A percentile compares a stretch with the other conserved stretches of the same genome.
These are phyloP conservation scores for Acronicta aceris DNA, from an alignment of 2,888 invertebrate genomes.

Conservation along the genomic window DNA sequence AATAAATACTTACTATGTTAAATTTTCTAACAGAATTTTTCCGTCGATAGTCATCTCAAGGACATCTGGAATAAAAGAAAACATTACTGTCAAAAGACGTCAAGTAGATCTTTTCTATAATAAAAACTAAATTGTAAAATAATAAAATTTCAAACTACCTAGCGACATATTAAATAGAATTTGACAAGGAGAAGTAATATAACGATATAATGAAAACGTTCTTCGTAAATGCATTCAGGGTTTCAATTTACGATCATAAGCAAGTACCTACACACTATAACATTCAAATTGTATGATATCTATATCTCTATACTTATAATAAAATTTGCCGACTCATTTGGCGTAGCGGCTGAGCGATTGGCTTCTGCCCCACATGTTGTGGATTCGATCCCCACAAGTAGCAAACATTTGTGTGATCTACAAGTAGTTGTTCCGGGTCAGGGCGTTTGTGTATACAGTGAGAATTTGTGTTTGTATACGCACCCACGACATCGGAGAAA, in stretches of 20 bases:
- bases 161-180: slow-evolving; percentile 5
- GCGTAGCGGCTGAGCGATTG: too few species aligned
- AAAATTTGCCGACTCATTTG: too few species aligned
- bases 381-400: too few species aligned
- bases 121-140: slow-evolving; percentile 8
- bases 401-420: too few species aligned
- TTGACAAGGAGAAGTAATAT: slow-evolving; percentile 12
- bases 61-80: slow-evolving; percentile 36
- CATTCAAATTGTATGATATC: slow-evolving; percentile 19
- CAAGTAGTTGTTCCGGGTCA: too few species aligned
- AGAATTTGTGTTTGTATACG: too few species aligned
- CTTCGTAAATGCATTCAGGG: slow-evolving; percentile 24
- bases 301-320: too few species aligned
- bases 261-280: slow-evolving; percentile 1
- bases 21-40: slow-evolving; percentile 18
- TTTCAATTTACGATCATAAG: slow-evolving; percentile 21
- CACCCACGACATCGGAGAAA: too few species aligned
- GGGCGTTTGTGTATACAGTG: too few species aligned
- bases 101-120: background rate
- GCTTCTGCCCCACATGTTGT: too few species aligned
- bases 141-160: slow-evolving; percentile 5
- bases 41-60: slow-evolving; percentile 36
- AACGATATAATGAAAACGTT: slow-evolving; percentile 7
- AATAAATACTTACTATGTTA: slow-evolving; percentile 45
- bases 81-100: background rate